These are phyloP conservation scores for Peromyscus maniculatus DNA, from an alignment of 2,113 vertebrate genomes.

Conservation along the genomic window DNA sequence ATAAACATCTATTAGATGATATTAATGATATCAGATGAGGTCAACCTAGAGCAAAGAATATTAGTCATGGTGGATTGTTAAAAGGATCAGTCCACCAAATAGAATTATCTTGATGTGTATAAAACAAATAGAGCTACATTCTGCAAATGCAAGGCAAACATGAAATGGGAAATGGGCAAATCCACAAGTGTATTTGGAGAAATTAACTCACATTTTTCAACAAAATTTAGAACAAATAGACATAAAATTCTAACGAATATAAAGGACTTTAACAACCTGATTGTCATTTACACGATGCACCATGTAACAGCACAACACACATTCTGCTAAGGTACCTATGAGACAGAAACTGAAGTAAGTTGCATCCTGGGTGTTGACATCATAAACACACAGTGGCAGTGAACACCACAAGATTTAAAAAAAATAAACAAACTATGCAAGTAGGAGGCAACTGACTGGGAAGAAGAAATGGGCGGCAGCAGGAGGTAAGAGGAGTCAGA, in stretches of 20 bases:
- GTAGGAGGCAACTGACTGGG: background rate
- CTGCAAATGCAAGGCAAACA: background rate
- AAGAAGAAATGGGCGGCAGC: background rate
- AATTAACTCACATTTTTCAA: background rate
- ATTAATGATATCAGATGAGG: background rate
- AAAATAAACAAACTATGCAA: background rate
- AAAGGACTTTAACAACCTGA: background rate
- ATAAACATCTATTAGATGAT: background rate
- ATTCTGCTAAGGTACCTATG: background rate
- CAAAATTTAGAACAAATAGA: background rate
- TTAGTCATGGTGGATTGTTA: background rate
- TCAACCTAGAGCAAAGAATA: background rate
- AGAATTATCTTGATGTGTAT: background rate
- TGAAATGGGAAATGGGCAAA: background rate
- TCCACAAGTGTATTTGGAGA: background rate
- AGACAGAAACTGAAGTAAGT: background rate
- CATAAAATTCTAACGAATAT: background rate
- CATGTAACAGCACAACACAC: background rate
- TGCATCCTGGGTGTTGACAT: background rate
- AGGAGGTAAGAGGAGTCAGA: background rate
- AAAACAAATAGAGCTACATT: background rate
- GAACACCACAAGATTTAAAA: background rate
- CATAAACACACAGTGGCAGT: background rate
- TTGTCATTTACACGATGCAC: background rate
- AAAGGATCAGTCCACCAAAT: background rate